Evolutionary conservation across 2,797 vertebrate genomes (phyloP).

Genomic region (Phoebastria nigripes): DNA sequence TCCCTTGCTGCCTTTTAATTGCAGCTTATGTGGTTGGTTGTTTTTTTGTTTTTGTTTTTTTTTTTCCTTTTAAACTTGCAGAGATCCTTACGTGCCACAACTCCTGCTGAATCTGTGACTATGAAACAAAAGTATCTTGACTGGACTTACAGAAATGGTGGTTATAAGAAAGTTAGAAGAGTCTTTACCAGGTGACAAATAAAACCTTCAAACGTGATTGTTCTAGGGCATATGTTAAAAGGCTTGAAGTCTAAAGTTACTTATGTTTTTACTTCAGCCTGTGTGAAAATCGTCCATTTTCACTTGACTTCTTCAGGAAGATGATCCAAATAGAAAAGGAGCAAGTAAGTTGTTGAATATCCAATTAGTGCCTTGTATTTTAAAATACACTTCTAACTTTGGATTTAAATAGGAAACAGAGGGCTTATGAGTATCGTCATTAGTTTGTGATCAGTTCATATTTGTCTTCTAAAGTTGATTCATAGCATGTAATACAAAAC

Average conservation of each 20-base stretch:
- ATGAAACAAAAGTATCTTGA: slow-evolving; percentile 90
- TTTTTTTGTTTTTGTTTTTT: not conserved
- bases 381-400: not conserved
- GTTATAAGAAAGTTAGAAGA: slow-evolving; percentile 87
- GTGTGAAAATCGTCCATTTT: slow-evolving; percentile 86
- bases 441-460: not conserved
- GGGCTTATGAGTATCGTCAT: not conserved
- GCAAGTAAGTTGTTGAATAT: slow-evolving; percentile 79
- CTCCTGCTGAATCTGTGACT: slow-evolving; percentile 74
- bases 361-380: not conserved
- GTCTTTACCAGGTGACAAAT: slow-evolving; percentile 84
- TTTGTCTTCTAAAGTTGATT: slow-evolving; percentile 24
- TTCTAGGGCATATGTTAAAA: not conserved
- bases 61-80: slow-evolving; percentile 58
- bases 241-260: not conserved
- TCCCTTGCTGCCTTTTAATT: not conserved
- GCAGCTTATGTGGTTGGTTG: not conserved
- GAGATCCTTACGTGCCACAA: slow-evolving; percentile 80
- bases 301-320: slow-evolving; percentile 86
- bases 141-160: slow-evolving; percentile 85
- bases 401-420: not conserved
- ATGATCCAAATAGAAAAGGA: slow-evolving; percentile 94
- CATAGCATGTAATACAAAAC: not conserved
- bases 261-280: slow-evolving; percentile 74
- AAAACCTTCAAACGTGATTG: not conserved